phyloP scores from a whole-genome alignment of 2,888 invertebrate species.

The Kuschelorhynchus macadamiae region DNA sequence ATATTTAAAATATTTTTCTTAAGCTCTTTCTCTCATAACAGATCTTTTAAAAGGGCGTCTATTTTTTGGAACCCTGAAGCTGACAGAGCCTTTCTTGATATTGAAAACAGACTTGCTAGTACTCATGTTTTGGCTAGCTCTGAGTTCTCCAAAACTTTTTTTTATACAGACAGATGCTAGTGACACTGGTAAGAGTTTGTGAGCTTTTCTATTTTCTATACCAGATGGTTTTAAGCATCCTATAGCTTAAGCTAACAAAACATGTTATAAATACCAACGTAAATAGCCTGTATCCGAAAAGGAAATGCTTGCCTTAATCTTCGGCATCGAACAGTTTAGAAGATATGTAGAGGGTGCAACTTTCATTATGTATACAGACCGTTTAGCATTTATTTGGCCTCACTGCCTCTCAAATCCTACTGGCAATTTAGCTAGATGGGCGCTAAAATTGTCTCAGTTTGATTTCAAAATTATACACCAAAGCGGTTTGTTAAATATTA shows the following conservation, averaged over 20 bases:
- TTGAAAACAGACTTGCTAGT: conserved; percentile 48
- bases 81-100: conserved; percentile 36
- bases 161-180: conserved; percentile 56
- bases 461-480: conserved; percentile 43
- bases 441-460: conserved; percentile 48
- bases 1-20: conserved; percentile 34
- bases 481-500: conserved; percentile 20
- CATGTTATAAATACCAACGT: conserved; percentile 10
- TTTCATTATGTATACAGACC: too few species aligned
- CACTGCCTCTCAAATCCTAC: conserved; percentile 43
- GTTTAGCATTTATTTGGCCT: neutral
- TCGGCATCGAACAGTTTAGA: conserved; percentile 13
- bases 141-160: conserved; percentile 50
- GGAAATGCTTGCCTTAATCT: conserved; percentile 8
- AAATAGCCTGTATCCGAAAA: conserved; percentile 21
- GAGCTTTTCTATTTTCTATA: conserved; percentile 52
- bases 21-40: conserved; percentile 36
- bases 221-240: conserved; percentile 40
- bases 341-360: too few species aligned
- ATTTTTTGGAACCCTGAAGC: conserved; percentile 42
- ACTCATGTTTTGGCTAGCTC: conserved; percentile 53
- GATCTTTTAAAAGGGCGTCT: conserved; percentile 39
- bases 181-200: conserved; percentile 53
- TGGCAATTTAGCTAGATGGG: conserved; percentile 52
- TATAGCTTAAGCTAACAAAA: conserved; percentile 38